These are phyloP conservation scores for Trichopoda pennipes DNA, from an alignment of 2,888 invertebrate species.

Conservation along the genomic window DNA sequence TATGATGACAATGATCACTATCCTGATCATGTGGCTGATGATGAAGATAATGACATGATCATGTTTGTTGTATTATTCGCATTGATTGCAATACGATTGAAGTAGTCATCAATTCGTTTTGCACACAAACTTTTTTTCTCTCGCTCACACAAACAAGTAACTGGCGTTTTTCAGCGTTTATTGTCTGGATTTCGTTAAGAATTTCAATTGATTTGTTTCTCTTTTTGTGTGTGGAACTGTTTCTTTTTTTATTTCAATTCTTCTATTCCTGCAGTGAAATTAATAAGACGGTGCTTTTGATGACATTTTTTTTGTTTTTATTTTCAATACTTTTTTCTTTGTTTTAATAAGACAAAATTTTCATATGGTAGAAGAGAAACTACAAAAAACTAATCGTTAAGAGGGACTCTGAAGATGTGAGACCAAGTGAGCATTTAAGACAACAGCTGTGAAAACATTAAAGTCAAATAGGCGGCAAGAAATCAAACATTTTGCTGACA, in stretches of 20 bases:
- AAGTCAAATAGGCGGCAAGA: slow-evolving; percentile 68
- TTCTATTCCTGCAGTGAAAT: slow-evolving; percentile 47
- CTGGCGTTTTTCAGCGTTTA: slow-evolving; percentile 39
- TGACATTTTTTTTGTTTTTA: slow-evolving; percentile 54
- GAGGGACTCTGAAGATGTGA: background rate
- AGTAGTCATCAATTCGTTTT: slow-evolving; percentile 67
- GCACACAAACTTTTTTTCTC: slow-evolving; percentile 11
- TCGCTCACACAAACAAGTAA: slow-evolving; percentile 6
- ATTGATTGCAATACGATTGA: slow-evolving; percentile 66
- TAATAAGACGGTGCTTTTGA: slow-evolving; percentile 66
- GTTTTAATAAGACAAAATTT: slow-evolving; percentile 45
- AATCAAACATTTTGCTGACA: slow-evolving; percentile 65
- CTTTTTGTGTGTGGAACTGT: slow-evolving; percentile 10
- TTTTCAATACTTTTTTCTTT: slow-evolving; percentile 6
- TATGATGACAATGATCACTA: slow-evolving; percentile 50
- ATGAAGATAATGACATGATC: slow-evolving; percentile 57
- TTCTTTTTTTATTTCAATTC: slow-evolving; percentile 16
- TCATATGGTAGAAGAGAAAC: slow-evolving; percentile 26
- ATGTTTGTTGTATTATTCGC: slow-evolving; percentile 27
- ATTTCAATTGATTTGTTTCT: slow-evolving; percentile 67
- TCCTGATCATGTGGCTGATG: slow-evolving; percentile 31
- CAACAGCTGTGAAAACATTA: slow-evolving; percentile 67
- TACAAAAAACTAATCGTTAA: slow-evolving; percentile 24
- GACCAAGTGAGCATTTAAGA: slow-evolving; percentile 7
- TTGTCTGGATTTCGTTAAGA: slow-evolving; percentile 59